These are phyloP conservation scores for Poeciliopsis infans DNA, from an alignment of 2,797 vertebrate genomes.

Conservation along the genomic window DNA sequence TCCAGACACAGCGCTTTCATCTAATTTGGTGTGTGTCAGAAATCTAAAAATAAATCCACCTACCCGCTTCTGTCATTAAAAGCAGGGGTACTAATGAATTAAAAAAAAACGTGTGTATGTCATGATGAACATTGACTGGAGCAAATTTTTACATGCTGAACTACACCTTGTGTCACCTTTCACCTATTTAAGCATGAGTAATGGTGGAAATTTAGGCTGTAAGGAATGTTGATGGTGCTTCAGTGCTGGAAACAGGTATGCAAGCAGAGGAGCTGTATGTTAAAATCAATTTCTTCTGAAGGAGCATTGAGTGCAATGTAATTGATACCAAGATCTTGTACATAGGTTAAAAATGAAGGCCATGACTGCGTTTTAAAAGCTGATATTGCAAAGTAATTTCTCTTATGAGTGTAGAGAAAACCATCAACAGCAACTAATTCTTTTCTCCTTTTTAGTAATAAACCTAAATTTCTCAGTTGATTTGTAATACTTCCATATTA, in stretches of 20 bases:
- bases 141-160: background rate
- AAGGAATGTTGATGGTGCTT: background rate
- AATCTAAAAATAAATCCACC: background rate
- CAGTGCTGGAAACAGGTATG: background rate
- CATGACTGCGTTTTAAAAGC: background rate
- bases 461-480: background rate
- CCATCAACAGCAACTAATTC: background rate
- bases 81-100: background rate
- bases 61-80: background rate
- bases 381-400: background rate
- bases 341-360: background rate
- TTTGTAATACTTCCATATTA: background rate
- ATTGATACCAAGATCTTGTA: background rate
- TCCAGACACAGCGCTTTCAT: background rate
- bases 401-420: background rate
- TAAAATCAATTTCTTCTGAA: background rate
- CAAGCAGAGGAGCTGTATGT: background rate
- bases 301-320: background rate
- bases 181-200: background rate
- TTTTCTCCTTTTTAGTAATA: background rate
- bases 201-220: background rate
- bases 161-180: slow-evolving; percentile 22
- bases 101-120: background rate
- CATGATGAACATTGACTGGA: background rate
- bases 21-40: background rate